Conservation (phyloP, 2,113 vertebrate species). For the Caloenas nicobarica region DNA sequence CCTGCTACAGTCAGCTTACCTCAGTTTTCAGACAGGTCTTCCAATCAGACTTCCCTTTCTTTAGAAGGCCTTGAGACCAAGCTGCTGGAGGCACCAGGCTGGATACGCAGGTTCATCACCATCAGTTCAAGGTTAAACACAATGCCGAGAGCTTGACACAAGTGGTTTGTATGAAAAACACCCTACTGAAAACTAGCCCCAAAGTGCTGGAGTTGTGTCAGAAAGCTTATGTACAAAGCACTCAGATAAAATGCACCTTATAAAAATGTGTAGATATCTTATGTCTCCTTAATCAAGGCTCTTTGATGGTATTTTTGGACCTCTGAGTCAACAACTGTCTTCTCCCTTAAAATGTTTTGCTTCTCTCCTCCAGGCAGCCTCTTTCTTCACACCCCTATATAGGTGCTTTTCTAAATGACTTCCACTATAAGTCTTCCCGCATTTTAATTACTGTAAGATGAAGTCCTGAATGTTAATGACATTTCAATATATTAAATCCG, state of each 20-base stretch:
- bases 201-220: not conserved
- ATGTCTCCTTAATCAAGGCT: not conserved
- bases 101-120: not conserved
- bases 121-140: not conserved
- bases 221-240: not conserved
- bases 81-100: fast-evolving
- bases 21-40: not conserved
- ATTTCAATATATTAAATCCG: not conserved
- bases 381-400: not conserved
- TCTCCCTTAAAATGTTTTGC: not conserved
- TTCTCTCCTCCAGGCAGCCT: not conserved
- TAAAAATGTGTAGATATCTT: not conserved
- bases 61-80: fast-evolving
- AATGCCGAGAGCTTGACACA: not conserved
- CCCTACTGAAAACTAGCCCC: not conserved
- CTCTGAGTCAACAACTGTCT: not conserved
- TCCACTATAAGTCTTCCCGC: not conserved
- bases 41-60: not conserved
- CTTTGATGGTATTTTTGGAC: not conserved
- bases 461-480: constrained; percentile 17
- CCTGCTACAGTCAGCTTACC: not conserved
- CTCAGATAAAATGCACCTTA: not conserved
- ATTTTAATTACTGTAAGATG: not conserved
- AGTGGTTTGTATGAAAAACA: not conserved
- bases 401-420: not conserved